phyloP scores from a whole-genome alignment of 2,113 vertebrate genomes.

The Hipposideros armiger region DNA sequence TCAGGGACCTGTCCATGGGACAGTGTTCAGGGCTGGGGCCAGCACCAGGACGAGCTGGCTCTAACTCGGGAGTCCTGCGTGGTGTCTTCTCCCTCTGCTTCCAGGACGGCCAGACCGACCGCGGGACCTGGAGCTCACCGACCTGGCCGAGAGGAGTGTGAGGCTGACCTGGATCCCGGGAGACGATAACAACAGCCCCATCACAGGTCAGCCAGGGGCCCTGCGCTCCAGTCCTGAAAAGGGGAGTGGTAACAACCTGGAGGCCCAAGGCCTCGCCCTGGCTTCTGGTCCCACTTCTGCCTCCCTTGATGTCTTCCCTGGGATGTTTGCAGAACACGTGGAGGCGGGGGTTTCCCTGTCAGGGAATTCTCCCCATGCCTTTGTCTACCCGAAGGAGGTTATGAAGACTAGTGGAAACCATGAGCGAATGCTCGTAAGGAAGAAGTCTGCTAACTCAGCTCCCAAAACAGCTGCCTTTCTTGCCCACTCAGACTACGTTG shows the following conservation, averaged over 20 bases:
- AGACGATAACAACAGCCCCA: constrained; percentile 94
- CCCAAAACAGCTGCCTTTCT: not conserved
- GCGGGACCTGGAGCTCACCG: constrained; percentile 94
- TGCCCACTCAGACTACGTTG: constrained; percentile 90
- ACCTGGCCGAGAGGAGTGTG: constrained; percentile 93
- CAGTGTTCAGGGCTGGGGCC: not conserved
- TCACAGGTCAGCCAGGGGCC: constrained; percentile 89
- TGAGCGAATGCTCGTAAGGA: rapidly evolving
- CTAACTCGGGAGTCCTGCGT: not conserved
- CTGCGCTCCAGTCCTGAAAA: rapidly evolving
- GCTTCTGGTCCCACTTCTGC: not conserved
- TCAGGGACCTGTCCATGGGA: not conserved
- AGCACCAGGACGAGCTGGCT: rapidly evolving
- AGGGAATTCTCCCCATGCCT: not conserved
- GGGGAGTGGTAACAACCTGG: not conserved
- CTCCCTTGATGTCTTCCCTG: not conserved
- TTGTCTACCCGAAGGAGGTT: not conserved
- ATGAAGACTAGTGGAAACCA: not conserved
- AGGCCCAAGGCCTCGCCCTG: rapidly evolving
- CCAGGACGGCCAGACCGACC: constrained; percentile 94
- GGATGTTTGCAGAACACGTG: not conserved
- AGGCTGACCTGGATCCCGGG: constrained; percentile 97
- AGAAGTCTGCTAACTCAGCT: not conserved
- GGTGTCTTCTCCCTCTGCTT: not conserved
- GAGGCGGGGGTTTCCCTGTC: not conserved